A percentile compares a stretch with the other conserved stretches of the same genome.
phyloP scores from a whole-genome alignment of 2,888 invertebrate genomes.

The Drosophila monieri region DNA sequence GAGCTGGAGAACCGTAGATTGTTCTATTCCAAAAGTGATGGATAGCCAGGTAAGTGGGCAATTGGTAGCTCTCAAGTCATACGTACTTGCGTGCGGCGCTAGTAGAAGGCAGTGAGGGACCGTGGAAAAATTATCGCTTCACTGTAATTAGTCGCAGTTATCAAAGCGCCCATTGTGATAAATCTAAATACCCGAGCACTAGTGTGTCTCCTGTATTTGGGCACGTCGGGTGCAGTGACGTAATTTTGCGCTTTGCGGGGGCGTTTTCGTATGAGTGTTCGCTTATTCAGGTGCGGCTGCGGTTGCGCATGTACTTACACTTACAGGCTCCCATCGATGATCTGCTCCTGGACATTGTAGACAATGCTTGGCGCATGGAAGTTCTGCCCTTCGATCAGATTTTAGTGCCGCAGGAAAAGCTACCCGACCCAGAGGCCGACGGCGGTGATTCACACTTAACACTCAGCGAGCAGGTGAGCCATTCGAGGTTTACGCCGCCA shows the following conservation, averaged over 20 bases:
- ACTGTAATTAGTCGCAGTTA: slow-evolving; percentile 56
- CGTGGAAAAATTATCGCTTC: slow-evolving; percentile 41
- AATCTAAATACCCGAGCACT: slow-evolving; percentile 47
- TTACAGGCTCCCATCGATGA: slow-evolving; percentile 82
- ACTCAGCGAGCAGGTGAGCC: slow-evolving; percentile 92
- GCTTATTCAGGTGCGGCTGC: neutral
- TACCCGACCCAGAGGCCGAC: slow-evolving; percentile 97
- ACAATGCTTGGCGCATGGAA: slow-evolving; percentile 95
- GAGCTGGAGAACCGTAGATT: slow-evolving; percentile 47
- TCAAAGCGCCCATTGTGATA: slow-evolving; percentile 63
- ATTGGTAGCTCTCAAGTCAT: neutral
- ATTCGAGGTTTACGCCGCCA: neutral
- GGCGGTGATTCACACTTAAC: slow-evolving; percentile 96
- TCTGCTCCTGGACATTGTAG: slow-evolving; percentile 85
- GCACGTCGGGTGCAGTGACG: slow-evolving; percentile 44
- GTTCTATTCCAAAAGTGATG: slow-evolving; percentile 70
- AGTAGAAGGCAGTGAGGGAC: neutral
- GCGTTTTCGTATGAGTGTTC: slow-evolving; percentile 44
- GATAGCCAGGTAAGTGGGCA: slow-evolving; percentile 80
- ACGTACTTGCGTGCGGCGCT: neutral
- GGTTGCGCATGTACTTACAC: neutral
- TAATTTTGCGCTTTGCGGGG: slow-evolving; percentile 47
- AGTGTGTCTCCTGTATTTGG: slow-evolving; percentile 29
- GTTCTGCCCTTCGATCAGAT: slow-evolving; percentile 93
- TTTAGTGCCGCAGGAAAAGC: slow-evolving; percentile 92